These are phyloP conservation scores for Lamprologus sp. DNA, from an alignment of 2,113 vertebrate genomes.

Conservation along the genomic window DNA sequence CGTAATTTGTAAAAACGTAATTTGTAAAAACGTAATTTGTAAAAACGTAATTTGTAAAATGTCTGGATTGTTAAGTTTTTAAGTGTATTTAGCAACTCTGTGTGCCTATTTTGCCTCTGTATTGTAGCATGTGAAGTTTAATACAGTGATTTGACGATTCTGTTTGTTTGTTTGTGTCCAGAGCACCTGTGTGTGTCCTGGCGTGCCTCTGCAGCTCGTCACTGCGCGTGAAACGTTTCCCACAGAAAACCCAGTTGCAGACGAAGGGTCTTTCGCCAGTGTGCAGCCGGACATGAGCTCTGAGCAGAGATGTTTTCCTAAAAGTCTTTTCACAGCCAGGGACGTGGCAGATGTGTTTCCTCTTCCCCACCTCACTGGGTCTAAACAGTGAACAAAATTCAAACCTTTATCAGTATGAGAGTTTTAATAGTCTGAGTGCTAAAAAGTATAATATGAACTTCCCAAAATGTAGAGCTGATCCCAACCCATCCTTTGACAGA, in stretches of 20 bases:
- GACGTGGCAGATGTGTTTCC: conserved; percentile 95
- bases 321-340: conserved; percentile 92
- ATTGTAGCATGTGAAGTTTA: background rate
- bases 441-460: background rate
- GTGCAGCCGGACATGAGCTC: conserved; percentile 92
- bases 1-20: rapidly evolving
- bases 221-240: conserved; percentile 92
- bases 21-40: background rate
- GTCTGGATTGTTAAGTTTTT: background rate
- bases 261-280: conserved; percentile 92
- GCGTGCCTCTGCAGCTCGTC: conserved; percentile 94
- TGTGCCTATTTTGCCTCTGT: background rate
- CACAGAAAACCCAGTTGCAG: conserved; percentile 95
- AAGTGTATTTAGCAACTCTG: background rate
- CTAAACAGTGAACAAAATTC: conserved; percentile 45
- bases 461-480: background rate
- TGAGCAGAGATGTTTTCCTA: conserved; percentile 89
- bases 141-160: background rate
- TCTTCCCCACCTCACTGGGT: conserved; percentile 87
- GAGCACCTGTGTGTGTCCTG: conserved; percentile 88
- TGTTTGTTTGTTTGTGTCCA: background rate
- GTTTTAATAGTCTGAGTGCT: background rate
- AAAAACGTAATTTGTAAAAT: rapidly evolving
- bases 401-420: background rate
- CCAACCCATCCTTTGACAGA: background rate